These are phyloP conservation scores for Chelon auratus DNA, from an alignment of 2,797 vertebrate genomes.

Conservation along the genomic window DNA sequence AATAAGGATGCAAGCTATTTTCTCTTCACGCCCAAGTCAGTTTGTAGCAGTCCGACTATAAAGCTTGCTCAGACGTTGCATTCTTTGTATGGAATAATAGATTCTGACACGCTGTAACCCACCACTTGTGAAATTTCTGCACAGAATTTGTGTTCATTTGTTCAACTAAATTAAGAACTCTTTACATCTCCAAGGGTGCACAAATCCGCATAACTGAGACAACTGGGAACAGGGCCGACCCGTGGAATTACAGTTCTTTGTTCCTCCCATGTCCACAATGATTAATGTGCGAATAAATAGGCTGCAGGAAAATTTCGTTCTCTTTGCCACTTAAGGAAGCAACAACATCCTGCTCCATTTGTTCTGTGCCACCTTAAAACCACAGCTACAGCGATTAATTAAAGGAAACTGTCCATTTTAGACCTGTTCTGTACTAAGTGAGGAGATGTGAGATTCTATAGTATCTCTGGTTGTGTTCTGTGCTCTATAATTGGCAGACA, in stretches of 20 bases:
- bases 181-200: neutral
- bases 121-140: neutral
- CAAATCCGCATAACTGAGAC: conserved; percentile 17
- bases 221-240: conserved; percentile 7
- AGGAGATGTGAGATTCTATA: conserved; percentile 11
- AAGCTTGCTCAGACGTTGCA: neutral
- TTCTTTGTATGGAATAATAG: neutral
- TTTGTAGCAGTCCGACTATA: neutral
- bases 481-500: conserved; percentile 8
- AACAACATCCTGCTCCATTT: conserved; percentile 7
- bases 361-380: conserved; percentile 29
- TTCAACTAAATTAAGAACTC: conserved; percentile 4
- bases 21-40: neutral
- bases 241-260: conserved; percentile 27
- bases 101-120: neutral
- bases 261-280: conserved; percentile 29
- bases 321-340: conserved; percentile 47
- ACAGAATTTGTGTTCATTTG: conserved; percentile 6
- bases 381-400: conserved; percentile 24
- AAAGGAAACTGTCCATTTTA: conserved; percentile 23
- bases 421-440: conserved; percentile 16
- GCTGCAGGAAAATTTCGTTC: conserved; percentile 22
- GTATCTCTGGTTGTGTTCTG: conserved; percentile 37
- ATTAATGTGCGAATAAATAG: conserved; percentile 53
- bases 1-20: conserved; percentile 8